Conservation (phyloP, 1,140 invertebrate species). For the Philotrypesis tridentata region DNA sequence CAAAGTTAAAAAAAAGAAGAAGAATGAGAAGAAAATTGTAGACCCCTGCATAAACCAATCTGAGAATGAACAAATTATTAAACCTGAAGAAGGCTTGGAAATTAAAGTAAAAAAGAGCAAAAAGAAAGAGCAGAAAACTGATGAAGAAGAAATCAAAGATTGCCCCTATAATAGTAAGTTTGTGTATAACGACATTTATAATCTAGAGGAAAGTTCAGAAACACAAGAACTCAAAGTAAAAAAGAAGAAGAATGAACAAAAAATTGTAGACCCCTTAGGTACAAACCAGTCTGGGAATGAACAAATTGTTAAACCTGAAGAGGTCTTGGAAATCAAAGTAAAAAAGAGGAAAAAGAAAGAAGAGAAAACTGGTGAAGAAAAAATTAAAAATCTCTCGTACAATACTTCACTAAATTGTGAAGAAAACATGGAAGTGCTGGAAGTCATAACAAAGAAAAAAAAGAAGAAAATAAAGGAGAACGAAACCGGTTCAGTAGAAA, state of each 20-base stretch:
- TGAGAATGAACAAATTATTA: too few relatives aligned
- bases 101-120: conserved; percentile 30
- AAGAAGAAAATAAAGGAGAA: conserved; percentile 26
- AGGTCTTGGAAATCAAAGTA: neutral
- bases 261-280: too few relatives aligned
- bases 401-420: neutral
- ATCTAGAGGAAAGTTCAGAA: neutral
- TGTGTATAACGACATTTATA: too few relatives aligned
- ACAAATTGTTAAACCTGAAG: too few relatives aligned
- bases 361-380: conserved; percentile 15
- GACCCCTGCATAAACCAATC: too few relatives aligned
- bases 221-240: conserved; percentile 1
- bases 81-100: neutral
- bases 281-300: too few relatives aligned
- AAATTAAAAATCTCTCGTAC: conserved; percentile 16
- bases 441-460: conserved; percentile 33
- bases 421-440: neutral
- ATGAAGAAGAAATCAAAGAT: too few relatives aligned
- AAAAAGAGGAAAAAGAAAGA: conserved; percentile 37
- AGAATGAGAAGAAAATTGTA: too few relatives aligned
- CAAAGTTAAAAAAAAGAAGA: too few relatives aligned
- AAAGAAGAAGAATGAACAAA: too few relatives aligned
- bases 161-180: too few relatives aligned
- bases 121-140: neutral
- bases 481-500: neutral